Evolutionary conservation across 2,888 invertebrate species (phyloP).

Genomic region (Conus canariensis): DNA sequence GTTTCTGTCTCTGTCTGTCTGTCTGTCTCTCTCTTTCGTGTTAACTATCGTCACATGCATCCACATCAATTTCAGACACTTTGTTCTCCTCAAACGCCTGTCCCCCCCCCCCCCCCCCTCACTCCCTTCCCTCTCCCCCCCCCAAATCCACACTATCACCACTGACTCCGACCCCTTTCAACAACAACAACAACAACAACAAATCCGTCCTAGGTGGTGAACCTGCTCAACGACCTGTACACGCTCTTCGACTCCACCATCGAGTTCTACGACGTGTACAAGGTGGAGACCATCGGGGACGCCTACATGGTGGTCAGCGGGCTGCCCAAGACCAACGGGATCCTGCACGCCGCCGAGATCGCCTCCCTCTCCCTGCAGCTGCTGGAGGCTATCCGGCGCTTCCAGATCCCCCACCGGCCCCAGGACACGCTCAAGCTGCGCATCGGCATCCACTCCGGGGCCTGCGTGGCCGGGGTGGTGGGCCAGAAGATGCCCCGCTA

Average conservation of each 20-base stretch:
- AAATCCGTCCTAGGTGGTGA: slow-evolving; percentile 86
- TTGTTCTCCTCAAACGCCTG: no score
- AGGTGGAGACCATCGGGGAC: slow-evolving; percentile 76
- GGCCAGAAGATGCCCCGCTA: slow-evolving; percentile 30
- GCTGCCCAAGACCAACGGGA: slow-evolving; percentile 75
- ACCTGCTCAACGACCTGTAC: slow-evolving; percentile 91
- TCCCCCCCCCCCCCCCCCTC: no score
- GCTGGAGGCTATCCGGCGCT: slow-evolving; percentile 81
- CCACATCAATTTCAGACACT: background rate
- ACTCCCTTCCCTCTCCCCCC: no score
- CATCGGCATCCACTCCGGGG: slow-evolving; percentile 95
- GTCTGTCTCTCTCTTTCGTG: background rate
- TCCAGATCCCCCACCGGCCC: slow-evolving; percentile 93
- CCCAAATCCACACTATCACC: no score
- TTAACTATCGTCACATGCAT: background rate
- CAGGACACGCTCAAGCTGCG: slow-evolving; percentile 92
- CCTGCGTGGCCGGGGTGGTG: slow-evolving; percentile 81
- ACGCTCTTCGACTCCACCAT: slow-evolving; percentile 93
- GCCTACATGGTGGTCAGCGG: slow-evolving; percentile 77
- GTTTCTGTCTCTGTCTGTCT: no score
- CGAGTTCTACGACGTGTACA: slow-evolving; percentile 84
- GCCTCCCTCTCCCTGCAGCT: slow-evolving; percentile 76
- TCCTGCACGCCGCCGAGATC: slow-evolving; percentile 75
- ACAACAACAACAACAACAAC: no score
- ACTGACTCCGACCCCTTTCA: background rate